Evolutionary conservation across 2,888 invertebrate genomes (phyloP).

Genomic region (Elegia similella): DNA sequence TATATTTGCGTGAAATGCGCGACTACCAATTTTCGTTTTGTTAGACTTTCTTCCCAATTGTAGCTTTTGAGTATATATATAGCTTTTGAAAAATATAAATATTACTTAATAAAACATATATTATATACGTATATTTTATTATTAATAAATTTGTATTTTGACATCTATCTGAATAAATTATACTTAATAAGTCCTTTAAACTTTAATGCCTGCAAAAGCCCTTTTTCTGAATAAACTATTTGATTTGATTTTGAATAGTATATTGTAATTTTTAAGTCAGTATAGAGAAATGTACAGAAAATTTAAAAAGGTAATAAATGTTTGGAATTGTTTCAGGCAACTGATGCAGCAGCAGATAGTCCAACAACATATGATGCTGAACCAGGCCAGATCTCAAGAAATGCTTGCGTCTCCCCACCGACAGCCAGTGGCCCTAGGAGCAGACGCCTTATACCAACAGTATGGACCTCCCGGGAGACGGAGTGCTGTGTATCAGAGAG

Average conservation of each 20-base stretch:
- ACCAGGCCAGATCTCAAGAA: slow-evolving; percentile 81
- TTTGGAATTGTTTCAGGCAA: slow-evolving; percentile 45
- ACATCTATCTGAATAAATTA: no score
- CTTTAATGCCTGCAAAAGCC: no score
- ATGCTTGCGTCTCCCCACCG: slow-evolving; percentile 70
- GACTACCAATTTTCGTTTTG: no score
- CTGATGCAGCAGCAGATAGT: slow-evolving; percentile 73
- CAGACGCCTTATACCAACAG: slow-evolving; percentile 75
- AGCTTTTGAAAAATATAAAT: no score
- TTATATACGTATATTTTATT: no score
- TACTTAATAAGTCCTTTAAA: no score
- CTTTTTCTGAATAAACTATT: no score
- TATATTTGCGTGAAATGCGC: no score
- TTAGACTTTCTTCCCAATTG: no score
- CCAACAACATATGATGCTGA: slow-evolving; percentile 75
- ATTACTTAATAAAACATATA: no score
- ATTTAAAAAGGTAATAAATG: neutral
- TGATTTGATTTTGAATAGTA: neutral
- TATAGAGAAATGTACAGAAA: neutral
- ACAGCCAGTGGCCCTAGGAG: slow-evolving; percentile 64
- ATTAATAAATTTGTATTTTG: no score
- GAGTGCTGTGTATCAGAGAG: slow-evolving; percentile 71
- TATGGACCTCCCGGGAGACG: slow-evolving; percentile 70
- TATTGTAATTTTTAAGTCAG: neutral
- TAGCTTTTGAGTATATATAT: no score